Percentiles rank a stretch among this genome's conserved stretches.
phyloP scores from a whole-genome alignment of 2,113 vertebrate genomes.

The Sorex fumeus region DNA sequence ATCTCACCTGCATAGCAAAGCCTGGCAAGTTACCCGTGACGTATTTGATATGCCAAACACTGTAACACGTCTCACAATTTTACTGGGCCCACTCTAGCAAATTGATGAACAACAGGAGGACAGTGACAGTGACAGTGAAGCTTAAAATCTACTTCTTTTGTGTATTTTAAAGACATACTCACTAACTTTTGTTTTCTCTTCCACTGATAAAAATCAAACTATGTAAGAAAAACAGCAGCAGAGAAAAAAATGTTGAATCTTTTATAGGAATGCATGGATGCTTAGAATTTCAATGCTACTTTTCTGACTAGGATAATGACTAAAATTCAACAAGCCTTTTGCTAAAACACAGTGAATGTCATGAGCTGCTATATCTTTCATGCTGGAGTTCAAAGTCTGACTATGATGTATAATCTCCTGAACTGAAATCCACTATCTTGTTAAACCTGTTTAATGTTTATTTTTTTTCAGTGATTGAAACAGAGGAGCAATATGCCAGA shows the following conservation, averaged over 20 bases:
- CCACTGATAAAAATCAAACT: neutral
- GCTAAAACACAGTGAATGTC: neutral
- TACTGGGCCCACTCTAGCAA: too few relatives aligned
- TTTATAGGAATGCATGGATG: neutral
- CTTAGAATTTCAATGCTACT: neutral
- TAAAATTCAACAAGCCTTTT: neutral
- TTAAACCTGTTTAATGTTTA: neutral
- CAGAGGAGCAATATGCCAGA: neutral
- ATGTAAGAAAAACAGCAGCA: neutral
- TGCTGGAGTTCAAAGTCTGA: neutral
- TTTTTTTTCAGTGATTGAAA: neutral
- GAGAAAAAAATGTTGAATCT: rapidly evolving
- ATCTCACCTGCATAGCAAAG: too few relatives aligned
- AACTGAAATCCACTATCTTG: neutral
- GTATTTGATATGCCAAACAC: too few relatives aligned
- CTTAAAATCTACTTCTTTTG: too few relatives aligned
- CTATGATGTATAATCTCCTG: neutral
- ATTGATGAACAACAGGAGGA: too few relatives aligned
- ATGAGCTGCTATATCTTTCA: neutral
- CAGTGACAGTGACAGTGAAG: too few relatives aligned
- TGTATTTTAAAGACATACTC: too few relatives aligned
- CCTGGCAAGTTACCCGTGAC: too few relatives aligned
- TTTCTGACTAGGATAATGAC: neutral
- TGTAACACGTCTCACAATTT: too few relatives aligned
- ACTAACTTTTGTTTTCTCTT: neutral